phyloP scores from a whole-genome alignment of 2,797 vertebrate genomes.

The Mionectes olivaceus region DNA sequence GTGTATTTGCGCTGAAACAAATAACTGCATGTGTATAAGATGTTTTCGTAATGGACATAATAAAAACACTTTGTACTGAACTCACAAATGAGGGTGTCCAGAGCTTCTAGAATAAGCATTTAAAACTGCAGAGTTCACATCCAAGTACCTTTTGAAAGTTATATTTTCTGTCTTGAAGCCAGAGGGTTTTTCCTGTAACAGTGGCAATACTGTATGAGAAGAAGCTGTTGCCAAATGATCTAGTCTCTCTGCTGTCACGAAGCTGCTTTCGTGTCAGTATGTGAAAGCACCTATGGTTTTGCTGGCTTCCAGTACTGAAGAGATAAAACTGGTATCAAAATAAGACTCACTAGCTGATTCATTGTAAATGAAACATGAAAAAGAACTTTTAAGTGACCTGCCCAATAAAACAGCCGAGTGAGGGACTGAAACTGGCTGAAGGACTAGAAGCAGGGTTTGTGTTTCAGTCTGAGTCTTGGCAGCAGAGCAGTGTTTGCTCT shows the following conservation, averaged over 20 bases:
- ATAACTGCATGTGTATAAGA: neutral
- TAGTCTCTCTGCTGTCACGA: conserved; percentile 3
- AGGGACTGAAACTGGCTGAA: neutral
- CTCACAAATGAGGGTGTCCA: neutral
- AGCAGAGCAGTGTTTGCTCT: neutral
- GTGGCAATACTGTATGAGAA: neutral
- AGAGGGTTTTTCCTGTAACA: neutral
- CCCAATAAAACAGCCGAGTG: neutral
- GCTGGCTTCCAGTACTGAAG: neutral
- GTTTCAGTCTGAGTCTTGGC: neutral
- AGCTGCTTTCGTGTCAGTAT: neutral
- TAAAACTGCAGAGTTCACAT: neutral
- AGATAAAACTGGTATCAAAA: neutral
- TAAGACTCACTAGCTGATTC: neutral
- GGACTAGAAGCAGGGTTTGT: neutral
- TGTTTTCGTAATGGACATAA: neutral
- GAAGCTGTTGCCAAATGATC: neutral
- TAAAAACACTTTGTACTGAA: neutral
- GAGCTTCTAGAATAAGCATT: neutral
- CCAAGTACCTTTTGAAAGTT: neutral
- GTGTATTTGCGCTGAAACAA: neutral
- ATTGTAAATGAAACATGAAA: neutral
- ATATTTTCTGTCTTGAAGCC: neutral
- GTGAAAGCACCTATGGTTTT: neutral
- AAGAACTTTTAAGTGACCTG: neutral